These are phyloP conservation scores for Blastomussa wellsi DNA, from an alignment of 92 coral and sea anemone species.

Conservation along the genomic window DNA sequence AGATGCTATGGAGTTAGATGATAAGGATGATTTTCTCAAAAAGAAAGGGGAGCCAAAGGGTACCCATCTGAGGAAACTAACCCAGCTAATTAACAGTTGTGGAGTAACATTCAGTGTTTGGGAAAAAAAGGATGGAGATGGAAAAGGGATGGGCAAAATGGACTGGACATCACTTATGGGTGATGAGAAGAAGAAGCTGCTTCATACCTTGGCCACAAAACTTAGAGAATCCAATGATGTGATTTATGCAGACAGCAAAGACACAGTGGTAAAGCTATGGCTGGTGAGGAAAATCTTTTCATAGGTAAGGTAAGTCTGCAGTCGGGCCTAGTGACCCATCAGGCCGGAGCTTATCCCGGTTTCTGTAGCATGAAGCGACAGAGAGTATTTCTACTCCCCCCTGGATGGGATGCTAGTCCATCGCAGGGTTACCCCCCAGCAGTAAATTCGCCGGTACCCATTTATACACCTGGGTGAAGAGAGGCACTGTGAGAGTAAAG, in stretches of 20 bases:
- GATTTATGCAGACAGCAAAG: conserved; percentile 39
- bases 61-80: conserved; percentile 34
- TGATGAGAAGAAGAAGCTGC: conserved; percentile 50
- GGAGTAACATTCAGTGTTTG: conserved; percentile 58
- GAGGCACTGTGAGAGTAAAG: too few relatives aligned
- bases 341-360: too few relatives aligned
- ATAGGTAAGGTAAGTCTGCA: too few relatives aligned
- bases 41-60: conserved; percentile 59
- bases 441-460: too few relatives aligned
- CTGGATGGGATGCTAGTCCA: too few relatives aligned
- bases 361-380: too few relatives aligned
- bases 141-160: conserved; percentile 55
- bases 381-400: too few relatives aligned
- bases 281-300: conserved; percentile 35
- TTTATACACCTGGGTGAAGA: too few relatives aligned
- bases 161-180: conserved; percentile 68
- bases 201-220: conserved; percentile 26
- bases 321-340: too few relatives aligned
- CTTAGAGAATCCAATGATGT: conserved; percentile 37
- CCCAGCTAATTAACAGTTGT: conserved; percentile 55
- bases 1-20: conserved; percentile 74
- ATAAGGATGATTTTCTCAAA: conserved; percentile 52
- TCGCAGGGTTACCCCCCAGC: too few relatives aligned
- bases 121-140: conserved; percentile 59
- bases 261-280: conserved; percentile 54